Evolutionary conservation across 2,113 vertebrate genomes (phyloP).

Genomic region (Tenrec ecaudatus): DNA sequence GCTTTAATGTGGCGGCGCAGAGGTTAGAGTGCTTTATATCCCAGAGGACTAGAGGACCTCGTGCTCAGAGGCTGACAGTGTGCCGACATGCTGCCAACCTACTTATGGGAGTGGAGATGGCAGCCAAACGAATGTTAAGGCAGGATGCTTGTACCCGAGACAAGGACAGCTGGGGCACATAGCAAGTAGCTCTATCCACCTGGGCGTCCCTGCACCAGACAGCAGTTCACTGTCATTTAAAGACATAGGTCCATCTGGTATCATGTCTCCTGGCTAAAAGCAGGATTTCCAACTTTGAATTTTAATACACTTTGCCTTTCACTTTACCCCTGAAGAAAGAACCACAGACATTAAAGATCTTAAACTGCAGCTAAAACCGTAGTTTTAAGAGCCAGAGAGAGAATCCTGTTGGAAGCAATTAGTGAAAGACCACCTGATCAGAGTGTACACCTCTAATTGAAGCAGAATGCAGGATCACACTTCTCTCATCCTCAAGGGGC

Average conservation of each 20-base stretch:
- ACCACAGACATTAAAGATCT: background rate
- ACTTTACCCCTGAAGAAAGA: background rate
- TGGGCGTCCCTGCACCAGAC: constrained; percentile 56
- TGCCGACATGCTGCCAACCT: constrained; percentile 41
- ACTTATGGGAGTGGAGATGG: background rate
- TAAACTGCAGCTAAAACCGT: background rate
- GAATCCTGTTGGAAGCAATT: background rate
- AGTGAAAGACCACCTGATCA: background rate
- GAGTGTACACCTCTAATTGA: background rate
- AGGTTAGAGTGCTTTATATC: background rate
- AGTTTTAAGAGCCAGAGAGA: background rate
- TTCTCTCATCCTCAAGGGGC: background rate
- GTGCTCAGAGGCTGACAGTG: constrained; percentile 6
- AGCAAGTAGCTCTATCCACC: constrained; percentile 33
- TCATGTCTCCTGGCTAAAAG: constrained; percentile 44
- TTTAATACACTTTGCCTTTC: constrained; percentile 32
- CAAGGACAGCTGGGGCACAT: constrained; percentile 48
- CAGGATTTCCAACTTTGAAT: constrained; percentile 58
- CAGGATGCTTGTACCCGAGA: background rate
- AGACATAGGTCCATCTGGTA: constrained; percentile 61
- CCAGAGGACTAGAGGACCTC: background rate
- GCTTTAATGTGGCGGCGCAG: background rate
- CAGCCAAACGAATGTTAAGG: background rate
- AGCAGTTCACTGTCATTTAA: constrained; percentile 28
- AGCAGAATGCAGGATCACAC: background rate